Evolutionary conservation across 2,888 invertebrate genomes (phyloP), one percentile per base, ranked within the genome.

Genomic region (Pterostichus madidus): DNA sequence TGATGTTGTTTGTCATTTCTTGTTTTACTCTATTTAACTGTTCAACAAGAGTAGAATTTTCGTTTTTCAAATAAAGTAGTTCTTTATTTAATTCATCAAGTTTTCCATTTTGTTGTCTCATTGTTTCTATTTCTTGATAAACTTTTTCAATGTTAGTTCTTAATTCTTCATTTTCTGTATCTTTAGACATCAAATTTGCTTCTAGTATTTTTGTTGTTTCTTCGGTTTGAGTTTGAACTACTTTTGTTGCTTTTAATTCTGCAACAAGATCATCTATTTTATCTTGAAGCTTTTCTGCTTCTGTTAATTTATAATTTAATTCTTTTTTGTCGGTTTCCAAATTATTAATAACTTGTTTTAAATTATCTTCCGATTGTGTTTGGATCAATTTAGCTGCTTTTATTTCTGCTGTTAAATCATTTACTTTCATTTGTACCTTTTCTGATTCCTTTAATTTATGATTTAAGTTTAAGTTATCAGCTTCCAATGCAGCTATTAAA

Each of bases 331-430:
- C 81, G 7, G 46, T 24, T 80, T 84, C 81, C 61, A 79, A 32
- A 31, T 17, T 10, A 52, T 11, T 64, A 6, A 64, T 79, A 24
- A 52, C 13, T 49, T 64, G 46, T 64, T 77, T 56, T 17, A 39
- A 56, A 5, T 56, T 56, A 6, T 79, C 52, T 49, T 46, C 44
- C 1, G 46, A 13, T 49, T 79, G 64, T 0, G n/a, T 46, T 24
- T 64, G 64, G n/a, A 79, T 49, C 68, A 64, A 17, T 46, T 64
- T 64, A 1, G 24, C 49, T 44, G 61, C 79, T 68, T 91, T 91
- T 52, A 92, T 89, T 88, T 91, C 90, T 84, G 90, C 90, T 86
- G 91, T 90, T 80, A 92, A 87, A 81, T 91, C 90, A 87, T 91
- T 91, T 85, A 91, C 91, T n/a, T 89, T 87, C 52, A 91, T 85